Conservation (phyloP, 2,888 invertebrate genomes). For the Drosophila nr. fundita region DNA sequence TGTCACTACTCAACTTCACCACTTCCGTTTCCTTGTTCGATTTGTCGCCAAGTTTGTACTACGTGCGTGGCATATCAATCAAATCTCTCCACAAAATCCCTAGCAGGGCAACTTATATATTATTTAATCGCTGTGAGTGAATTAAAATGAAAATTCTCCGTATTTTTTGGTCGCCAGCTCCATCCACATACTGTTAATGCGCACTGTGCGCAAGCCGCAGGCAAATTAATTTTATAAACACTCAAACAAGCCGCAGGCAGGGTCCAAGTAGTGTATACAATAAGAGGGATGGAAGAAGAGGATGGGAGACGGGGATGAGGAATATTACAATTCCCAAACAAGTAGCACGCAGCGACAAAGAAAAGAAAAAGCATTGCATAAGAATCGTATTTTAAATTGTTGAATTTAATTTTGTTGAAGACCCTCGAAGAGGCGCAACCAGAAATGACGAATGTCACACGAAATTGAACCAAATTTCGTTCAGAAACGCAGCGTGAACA, state of each 20-base stretch:
- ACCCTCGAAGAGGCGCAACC: constrained; percentile 16
- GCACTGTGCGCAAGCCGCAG: constrained; percentile 43
- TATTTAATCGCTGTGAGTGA: constrained; percentile 67
- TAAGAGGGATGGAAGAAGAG: too few species aligned
- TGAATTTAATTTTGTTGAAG: constrained; percentile 62
- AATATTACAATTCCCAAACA: constrained; percentile 22
- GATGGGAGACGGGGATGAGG: neutral
- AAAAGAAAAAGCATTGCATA: constrained; percentile 22
- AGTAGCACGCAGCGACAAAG: constrained; percentile 17
- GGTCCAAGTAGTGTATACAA: constrained; percentile 9
- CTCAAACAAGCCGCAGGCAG: constrained; percentile 58
- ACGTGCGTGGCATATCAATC: constrained; percentile 63
- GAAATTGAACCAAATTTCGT: constrained; percentile 14
- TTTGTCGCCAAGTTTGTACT: constrained; percentile 30
- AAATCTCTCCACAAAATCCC: constrained; percentile 55
- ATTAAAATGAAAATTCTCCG: constrained; percentile 60
- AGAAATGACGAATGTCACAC: constrained; percentile 22
- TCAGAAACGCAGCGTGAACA: constrained; percentile 12
- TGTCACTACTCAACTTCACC: neutral
- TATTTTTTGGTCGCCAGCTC: constrained; percentile 18
- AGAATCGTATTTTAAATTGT: constrained; percentile 40
- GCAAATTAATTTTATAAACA: constrained; percentile 75
- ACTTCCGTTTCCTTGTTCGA: constrained; percentile 33
- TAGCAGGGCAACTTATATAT: constrained; percentile 47
- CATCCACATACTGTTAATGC: constrained; percentile 20